Conservation (phyloP, 53 echinoderm and acorn worm species). For the Henricia sp. region DNA sequence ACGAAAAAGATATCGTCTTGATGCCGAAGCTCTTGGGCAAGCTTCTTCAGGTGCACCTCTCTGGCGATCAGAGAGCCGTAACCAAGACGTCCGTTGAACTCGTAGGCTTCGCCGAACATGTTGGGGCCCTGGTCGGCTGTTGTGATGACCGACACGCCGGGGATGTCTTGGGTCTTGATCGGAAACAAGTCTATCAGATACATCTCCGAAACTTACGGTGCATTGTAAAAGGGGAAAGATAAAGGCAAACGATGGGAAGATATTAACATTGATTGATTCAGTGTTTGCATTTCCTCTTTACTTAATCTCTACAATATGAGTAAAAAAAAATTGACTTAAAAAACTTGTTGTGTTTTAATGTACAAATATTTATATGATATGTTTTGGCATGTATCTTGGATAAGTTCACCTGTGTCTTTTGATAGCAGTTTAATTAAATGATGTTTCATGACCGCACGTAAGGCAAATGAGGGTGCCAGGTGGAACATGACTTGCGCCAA, state of each 20-base stretch:
- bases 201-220: conserved; percentile 16
- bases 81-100: conserved; percentile 22
- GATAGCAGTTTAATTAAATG: too few relatives aligned
- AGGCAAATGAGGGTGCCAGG: too few relatives aligned
- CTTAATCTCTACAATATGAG: too few relatives aligned
- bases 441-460: too few relatives aligned
- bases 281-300: too few relatives aligned
- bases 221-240: neutral
- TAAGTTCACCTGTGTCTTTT: too few relatives aligned
- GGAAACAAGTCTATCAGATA: conserved; percentile 36
- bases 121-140: conserved; percentile 3
- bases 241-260: neutral
- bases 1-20: conserved; percentile 49
- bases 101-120: conserved; percentile 34
- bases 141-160: conserved; percentile 19
- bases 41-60: conserved; percentile 37
- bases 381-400: too few relatives aligned
- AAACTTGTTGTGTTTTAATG: too few relatives aligned
- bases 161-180: neutral
- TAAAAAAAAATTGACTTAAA: too few relatives aligned
- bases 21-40: conserved; percentile 41
- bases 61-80: conserved; percentile 26
- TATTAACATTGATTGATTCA: too few relatives aligned
- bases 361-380: too few relatives aligned
- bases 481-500: too few relatives aligned